Base-by-base conservation (phyloP, 2,113 vertebrate genomes). In the Notiomystis cincta region DNA sequence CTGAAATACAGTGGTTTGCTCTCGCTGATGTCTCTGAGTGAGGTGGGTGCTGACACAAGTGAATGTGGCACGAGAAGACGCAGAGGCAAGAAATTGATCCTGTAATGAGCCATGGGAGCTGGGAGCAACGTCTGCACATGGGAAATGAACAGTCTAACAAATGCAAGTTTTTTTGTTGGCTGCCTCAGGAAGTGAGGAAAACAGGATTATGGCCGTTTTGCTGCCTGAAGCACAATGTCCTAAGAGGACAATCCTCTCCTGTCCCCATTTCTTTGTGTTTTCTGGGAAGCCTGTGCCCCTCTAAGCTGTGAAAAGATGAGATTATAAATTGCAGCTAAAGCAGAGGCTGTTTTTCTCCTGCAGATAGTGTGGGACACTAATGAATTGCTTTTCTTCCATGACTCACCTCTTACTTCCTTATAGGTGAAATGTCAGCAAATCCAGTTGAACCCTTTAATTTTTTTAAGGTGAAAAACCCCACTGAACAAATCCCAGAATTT, bases 351-450 rank as follows among this genome's bases (percentile, higher is more conserved):
- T 85, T 95, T 91, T 40, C 15, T 45, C 35, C 71, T 71, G 51
- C 47, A 93, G 91, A 65, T 79, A 90, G 51, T 22, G 45, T 81
- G 80, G 80, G 47, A 60, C 75, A 54, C 58, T 81, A 93, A 87
- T 23, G 31, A 91, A 82, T 87, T 87, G 51, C 47, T 90, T 93
- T 87, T 54, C 92, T 96, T 95, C 79, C 2, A 1, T 57, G 58
- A 78, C 56, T 79, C 50, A 35, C 33, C 44, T 94, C 75, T 82
- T 80, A 35, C 48, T 50, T 81, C 70, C 45, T 53, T 61, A 15
- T 23, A n/a, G 73, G 62, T 88, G 65, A 94, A 73, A 84, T 76
- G 93, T 93, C 88, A 94, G 90, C 87, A 92, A 90, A 97, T 95
- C 58, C 50, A 72, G 38, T 31, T 90, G 78, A 95, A 95, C 64